A percentile compares a stretch with the other conserved stretches of the same genome.
phyloP scores from a whole-genome alignment of 53 echinoderm and acorn worm genomes.

The Holothuria leucospilota region DNA sequence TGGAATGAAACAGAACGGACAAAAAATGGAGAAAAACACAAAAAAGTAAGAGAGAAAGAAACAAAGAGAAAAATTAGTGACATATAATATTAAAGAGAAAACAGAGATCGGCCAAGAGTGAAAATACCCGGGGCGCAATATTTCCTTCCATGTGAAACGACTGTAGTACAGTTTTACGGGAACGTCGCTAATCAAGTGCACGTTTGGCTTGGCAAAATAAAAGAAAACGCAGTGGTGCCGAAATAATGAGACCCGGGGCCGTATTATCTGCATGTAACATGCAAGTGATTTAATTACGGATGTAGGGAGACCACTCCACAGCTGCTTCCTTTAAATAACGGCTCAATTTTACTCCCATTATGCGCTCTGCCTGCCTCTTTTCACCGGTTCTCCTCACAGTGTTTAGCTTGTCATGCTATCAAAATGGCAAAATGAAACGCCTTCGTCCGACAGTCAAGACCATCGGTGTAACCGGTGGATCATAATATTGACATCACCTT shows the following conservation, averaged over 20 bases:
- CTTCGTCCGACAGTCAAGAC: constrained; percentile 2
- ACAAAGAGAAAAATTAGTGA: too few relatives aligned
- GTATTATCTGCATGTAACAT: constrained; percentile 43
- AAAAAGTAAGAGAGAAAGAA: too few relatives aligned
- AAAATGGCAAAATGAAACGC: constrained; percentile 27
- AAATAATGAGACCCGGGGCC: constrained; percentile 30
- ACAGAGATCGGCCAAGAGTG: background rate
- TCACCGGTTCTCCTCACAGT: background rate
- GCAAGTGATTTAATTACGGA: constrained; percentile 44
- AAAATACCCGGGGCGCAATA: constrained; percentile 28
- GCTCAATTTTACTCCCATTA: constrained; percentile 41
- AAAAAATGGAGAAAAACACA: too few relatives aligned
- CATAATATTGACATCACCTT: too few relatives aligned
- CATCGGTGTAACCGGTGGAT: too few relatives aligned
- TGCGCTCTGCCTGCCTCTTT: constrained; percentile 12
- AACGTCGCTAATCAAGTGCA: constrained; percentile 34
- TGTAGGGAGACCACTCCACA: constrained; percentile 29
- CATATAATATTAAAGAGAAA: too few relatives aligned
- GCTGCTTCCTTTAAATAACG: constrained; percentile 45
- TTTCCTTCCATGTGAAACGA: constrained; percentile 14
- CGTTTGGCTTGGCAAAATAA: background rate
- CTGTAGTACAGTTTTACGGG: constrained; percentile 33
- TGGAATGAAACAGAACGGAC: too few relatives aligned
- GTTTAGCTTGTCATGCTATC: constrained; percentile 4
- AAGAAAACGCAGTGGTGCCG: constrained; percentile 7